Evolutionary conservation across 2,113 vertebrate species (phyloP), one percentile per base, ranked within the genome.

Genomic region (Epinephelus lanceolatus): DNA sequence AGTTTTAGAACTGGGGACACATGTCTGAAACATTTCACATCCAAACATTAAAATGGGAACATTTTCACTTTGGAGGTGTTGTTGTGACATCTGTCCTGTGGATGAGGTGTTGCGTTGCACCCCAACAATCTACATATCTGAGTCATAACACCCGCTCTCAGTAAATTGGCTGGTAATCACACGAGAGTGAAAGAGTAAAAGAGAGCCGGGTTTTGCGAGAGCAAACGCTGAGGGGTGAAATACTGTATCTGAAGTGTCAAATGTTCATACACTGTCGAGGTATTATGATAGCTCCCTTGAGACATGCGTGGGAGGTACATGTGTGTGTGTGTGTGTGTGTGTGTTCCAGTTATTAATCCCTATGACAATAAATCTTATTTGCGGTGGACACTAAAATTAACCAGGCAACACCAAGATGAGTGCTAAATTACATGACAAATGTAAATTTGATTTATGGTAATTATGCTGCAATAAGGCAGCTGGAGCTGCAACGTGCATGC

Each of bases 381-480:
- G 82, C 19, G 19, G 71, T 81, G 78, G 85, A 85, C 23, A 60
- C 77, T 91, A 73, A 89, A 91, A 88, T 92, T 86, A 94, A 89
- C 79, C 87, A 92, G 72, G 85, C 88, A 83, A 87, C 42, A 76
- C 78, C 71, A 80, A 85, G 86, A 91, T 88, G 91, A 91, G 76
- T 81, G 71, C 85, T 89, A 88, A 93, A 94, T 92, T 85, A 88
- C 72, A 88, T 91, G 89, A 91, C 88, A 91, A 91, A 93, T 90
- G 89, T 90, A 92, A 89, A 93, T 93, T 77, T 87, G 94, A 94
- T 94, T 92, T 93, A 94, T 94, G 87, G 70, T 90, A 85, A 94
- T 93, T 91, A 86, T 53, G 52, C 78, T 45, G 83, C 91, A 91
- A 89, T 84, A 85, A 88, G 85, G 73, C 60, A 76, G 76, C 71